These are phyloP conservation scores for Periplaneta americana DNA, from an alignment of 1,140 invertebrate species.

Conservation along the genomic window DNA sequence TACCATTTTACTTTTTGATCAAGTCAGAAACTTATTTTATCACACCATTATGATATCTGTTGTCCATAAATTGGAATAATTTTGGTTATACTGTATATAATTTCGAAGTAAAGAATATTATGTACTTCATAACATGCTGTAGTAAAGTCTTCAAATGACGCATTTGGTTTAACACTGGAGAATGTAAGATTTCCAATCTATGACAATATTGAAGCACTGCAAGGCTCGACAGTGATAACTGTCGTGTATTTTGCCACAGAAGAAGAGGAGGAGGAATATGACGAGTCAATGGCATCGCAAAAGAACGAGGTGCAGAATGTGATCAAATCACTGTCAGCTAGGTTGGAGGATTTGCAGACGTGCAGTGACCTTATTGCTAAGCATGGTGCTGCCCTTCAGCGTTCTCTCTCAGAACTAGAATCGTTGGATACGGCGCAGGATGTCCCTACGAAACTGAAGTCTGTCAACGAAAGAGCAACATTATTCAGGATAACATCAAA, in stretches of 20 bases:
- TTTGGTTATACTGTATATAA: too few species aligned
- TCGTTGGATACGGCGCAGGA: conserved; percentile 58
- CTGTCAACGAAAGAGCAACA: conserved; percentile 84
- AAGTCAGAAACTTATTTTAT: too few species aligned
- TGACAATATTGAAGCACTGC: background rate
- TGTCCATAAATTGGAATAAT: too few species aligned
- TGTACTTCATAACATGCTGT: too few species aligned
- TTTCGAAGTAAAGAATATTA: too few species aligned
- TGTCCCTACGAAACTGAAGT: conserved; percentile 55
- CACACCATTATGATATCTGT: too few species aligned
- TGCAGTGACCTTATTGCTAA: conserved; percentile 87
- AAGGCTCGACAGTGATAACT: background rate
- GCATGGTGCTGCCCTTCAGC: conserved; percentile 77
- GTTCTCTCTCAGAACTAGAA: conserved; percentile 80
- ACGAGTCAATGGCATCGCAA: conserved; percentile 30
- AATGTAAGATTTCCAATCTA: background rate
- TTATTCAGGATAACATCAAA: conserved; percentile 90
- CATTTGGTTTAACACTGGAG: background rate
- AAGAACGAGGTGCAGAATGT: conserved; percentile 42
- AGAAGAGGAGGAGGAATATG: conserved; percentile 70
- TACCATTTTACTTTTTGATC: too few species aligned
- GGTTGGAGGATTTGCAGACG: conserved; percentile 82
- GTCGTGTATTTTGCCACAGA: conserved; percentile 49
- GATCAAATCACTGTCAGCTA: conserved; percentile 53
- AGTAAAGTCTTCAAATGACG: too few species aligned